Base-by-base conservation (phyloP, 2,113 vertebrate species). In the Poeciliopsis turrubarensis region DNA sequence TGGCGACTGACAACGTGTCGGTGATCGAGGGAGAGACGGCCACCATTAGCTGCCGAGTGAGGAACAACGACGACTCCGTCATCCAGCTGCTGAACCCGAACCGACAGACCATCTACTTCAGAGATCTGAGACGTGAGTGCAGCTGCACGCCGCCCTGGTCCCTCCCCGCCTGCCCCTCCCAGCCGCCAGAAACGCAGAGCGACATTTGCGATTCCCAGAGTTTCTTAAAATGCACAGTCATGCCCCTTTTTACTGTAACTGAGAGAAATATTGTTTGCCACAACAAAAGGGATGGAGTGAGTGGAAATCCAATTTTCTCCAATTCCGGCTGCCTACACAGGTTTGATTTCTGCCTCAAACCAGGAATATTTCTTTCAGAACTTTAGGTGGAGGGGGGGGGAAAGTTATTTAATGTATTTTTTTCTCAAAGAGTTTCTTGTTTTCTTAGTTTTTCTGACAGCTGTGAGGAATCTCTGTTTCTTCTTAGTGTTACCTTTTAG, bases 41-140 rank as follows among this genome's bases (percentile, higher is more conserved):
- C 68, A 94, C 89, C 82, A 95, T 95, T 91, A 95, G 94, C 91
- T 95, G 94, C 90, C 90, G 94, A 86, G 89, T 94, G 80, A 98
- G 96, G 94, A 96, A 98, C 94, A 95, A 95, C 70, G 98, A 99
- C 2, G 98, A 97, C 94, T 99, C 98, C 0, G 98, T 99, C 90
- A 99, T 99, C 86, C 98, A 99, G 87, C 96, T 99, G 12, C 96
- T 99, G 89, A 99, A 99, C 91, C 98, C 98, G 92, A 99, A 98
- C 95, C 95, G 98, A 85, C 94, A 95, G 92, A 99, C 98, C 64
- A 99, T 99, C 92, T 99, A 98, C 81, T 95, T 95, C 88, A 94
- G 64, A 90, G 94, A 99, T 60, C 95, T 98, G 87, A 94, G 97
- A 89, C 97, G 97, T 99, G 92, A 97, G 97, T 97, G 70, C 65